A percentile compares a stretch with the other conserved stretches of the same genome.
These are phyloP conservation scores for Cirrhinus molitorella DNA, from an alignment of 2,797 vertebrate genomes.

Conservation along the genomic window DNA sequence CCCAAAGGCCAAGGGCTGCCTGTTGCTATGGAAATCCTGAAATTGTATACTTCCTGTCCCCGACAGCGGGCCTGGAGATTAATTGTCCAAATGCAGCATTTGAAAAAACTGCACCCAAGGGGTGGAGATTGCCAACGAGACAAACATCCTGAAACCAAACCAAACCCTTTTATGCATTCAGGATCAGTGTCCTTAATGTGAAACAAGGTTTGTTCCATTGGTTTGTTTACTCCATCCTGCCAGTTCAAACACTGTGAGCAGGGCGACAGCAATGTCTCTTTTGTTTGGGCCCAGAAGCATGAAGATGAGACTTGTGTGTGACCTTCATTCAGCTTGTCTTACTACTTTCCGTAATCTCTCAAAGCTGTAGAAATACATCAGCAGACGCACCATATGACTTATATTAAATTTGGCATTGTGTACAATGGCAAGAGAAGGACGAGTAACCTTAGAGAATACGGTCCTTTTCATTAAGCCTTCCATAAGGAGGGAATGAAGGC, in stretches of 20 bases:
- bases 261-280: constrained; percentile 56
- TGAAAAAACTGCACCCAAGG: constrained; percentile 66
- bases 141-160: constrained; percentile 66
- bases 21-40: constrained; percentile 77
- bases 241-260: constrained; percentile 66
- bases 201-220: constrained; percentile 58
- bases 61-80: constrained; percentile 70
- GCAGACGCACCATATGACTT: constrained; percentile 3
- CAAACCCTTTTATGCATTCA: constrained; percentile 64
- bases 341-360: constrained; percentile 40
- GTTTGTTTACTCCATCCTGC: constrained; percentile 59
- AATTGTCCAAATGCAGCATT: constrained; percentile 74
- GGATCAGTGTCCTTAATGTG: constrained; percentile 69
- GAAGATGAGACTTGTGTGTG: constrained; percentile 23
- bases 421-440: constrained; percentile 5
- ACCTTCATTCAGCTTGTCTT: constrained; percentile 26
- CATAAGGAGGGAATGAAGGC: constrained; percentile 4
- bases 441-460: constrained; percentile 18
- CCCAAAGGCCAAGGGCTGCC: constrained; percentile 65
- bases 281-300: constrained; percentile 11
- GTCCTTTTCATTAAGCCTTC: constrained; percentile 18
- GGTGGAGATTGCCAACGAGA: constrained; percentile 67
- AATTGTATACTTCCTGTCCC: constrained; percentile 81
- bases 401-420: constrained; percentile 19
- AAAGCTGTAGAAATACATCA: constrained; percentile 30